These are phyloP conservation scores for Saccostrea echinata DNA, from an alignment of 1,140 invertebrate species.

Conservation along the genomic window DNA sequence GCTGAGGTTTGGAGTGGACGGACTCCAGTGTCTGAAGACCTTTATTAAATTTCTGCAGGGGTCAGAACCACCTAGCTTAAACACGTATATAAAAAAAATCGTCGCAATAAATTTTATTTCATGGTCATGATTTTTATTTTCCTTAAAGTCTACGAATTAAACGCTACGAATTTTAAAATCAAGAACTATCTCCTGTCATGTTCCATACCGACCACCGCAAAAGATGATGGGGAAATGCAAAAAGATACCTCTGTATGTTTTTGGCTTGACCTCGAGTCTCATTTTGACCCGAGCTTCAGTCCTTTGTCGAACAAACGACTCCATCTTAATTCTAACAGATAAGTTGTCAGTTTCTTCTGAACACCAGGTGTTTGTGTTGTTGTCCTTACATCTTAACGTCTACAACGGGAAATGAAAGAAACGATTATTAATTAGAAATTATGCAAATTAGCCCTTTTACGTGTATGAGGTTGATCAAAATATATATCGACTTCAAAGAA, in stretches of 20 bases:
- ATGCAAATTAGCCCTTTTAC: too few species aligned
- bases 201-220: background rate
- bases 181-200: background rate
- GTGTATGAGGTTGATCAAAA: too few species aligned
- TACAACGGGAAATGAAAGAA: background rate
- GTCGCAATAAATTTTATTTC: background rate
- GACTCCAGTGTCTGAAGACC: too few species aligned
- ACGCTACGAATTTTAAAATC: background rate
- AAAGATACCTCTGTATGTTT: background rate
- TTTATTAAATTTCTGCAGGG: too few species aligned
- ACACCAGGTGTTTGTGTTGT: background rate
- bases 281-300: background rate
- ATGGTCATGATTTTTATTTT: background rate
- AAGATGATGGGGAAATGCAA: background rate
- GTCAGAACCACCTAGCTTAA: background rate
- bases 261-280: background rate
- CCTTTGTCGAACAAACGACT: background rate
- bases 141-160: too few species aligned
- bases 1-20: too few species aligned
- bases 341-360: background rate
- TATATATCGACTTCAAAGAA: too few species aligned
- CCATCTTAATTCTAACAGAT: background rate
- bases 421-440: background rate
- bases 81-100: background rate
- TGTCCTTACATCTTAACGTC: background rate